Percentiles rank a stretch among this genome's conserved stretches.
These are phyloP conservation scores for Sarcophaga peregrina DNA, from an alignment of 1,140 invertebrate species.

Conservation along the genomic window DNA sequence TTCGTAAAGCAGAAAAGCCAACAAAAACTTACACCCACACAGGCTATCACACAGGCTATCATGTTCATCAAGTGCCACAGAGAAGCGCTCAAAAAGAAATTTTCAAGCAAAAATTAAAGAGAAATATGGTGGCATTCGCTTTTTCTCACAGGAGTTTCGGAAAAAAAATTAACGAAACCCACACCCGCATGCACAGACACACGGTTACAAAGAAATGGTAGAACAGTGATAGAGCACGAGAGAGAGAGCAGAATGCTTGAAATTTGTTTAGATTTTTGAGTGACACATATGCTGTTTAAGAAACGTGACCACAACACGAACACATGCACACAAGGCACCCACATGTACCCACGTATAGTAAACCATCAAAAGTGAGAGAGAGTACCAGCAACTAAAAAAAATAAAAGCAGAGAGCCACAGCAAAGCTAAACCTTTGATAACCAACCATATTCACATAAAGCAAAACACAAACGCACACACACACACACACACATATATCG, in stretches of 20 bases:
- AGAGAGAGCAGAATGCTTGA: too few relatives aligned
- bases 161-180: too few relatives aligned
- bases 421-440: background rate
- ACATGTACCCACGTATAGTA: background rate
- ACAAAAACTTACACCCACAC: background rate
- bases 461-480: background rate
- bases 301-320: constrained; percentile 35
- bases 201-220: background rate
- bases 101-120: background rate
- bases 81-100: background rate
- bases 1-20: background rate
- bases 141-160: background rate
- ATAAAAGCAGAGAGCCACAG: too few relatives aligned
- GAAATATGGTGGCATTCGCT: background rate
- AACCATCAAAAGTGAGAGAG: background rate
- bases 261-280: constrained; percentile 32
- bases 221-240: background rate
- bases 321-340: background rate
- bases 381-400: background rate
- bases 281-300: constrained; percentile 38
- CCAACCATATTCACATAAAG: background rate
- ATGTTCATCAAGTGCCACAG: background rate
- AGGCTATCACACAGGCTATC: background rate
- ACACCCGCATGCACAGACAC: background rate
- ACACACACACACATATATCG: too few relatives aligned